Evolutionary conservation across 2,797 vertebrate species (phyloP).

Genomic region (Triplophysa bombifrons): DNA sequence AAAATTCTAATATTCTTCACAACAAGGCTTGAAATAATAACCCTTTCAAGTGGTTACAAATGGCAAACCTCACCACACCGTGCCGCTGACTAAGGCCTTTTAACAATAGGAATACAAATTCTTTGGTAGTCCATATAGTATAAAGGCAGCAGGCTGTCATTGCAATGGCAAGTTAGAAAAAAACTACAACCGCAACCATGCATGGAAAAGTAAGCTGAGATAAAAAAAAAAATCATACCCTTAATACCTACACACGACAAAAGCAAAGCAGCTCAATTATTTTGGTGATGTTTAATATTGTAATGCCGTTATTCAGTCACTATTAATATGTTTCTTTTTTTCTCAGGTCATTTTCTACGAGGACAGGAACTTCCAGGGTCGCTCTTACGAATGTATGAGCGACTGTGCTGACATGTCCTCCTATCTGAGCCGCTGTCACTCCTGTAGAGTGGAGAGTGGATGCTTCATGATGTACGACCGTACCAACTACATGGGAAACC

Average conservation of each 20-base stretch:
- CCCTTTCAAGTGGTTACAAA: constrained; percentile 46
- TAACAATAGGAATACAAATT: constrained; percentile 49
- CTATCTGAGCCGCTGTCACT: constrained; percentile 75
- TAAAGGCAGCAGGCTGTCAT: constrained; percentile 36
- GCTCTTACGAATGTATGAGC: constrained; percentile 70
- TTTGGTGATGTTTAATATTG: not conserved
- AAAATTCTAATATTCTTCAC: constrained; percentile 40
- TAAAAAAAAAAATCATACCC: not conserved
- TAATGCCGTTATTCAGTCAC: not conserved
- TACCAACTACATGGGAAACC: constrained; percentile 65
- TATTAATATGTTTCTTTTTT: not conserved
- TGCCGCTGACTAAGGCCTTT: constrained; percentile 53
- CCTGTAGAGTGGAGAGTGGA: constrained; percentile 68
- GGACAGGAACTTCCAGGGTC: constrained; percentile 78
- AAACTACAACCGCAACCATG: constrained; percentile 42
- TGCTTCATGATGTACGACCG: constrained; percentile 70
- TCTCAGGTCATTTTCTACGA: constrained; percentile 74
- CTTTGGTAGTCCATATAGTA: constrained; percentile 43
- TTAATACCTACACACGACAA: not conserved
- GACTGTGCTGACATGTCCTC: constrained; percentile 75
- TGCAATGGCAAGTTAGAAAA: constrained; percentile 27
- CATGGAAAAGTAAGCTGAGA: constrained; percentile 46
- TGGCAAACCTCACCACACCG: constrained; percentile 36
- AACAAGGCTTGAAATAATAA: constrained; percentile 45
- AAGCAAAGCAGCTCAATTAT: not conserved